phyloP scores from a whole-genome alignment of 2,113 vertebrate genomes.

The Oncorhynchus mykiss region DNA sequence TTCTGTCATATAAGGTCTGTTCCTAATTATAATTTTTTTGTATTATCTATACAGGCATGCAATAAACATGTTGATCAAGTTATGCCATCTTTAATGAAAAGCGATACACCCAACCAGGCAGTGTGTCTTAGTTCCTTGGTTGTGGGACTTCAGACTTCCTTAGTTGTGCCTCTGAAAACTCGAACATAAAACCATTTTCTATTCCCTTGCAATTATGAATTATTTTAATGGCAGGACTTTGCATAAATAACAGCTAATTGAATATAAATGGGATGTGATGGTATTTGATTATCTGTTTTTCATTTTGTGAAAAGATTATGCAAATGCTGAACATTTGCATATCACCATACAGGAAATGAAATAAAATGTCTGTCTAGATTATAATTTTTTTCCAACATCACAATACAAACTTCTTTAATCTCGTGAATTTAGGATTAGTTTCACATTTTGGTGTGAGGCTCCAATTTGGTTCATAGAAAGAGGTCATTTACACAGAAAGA shows the following conservation, averaged over 20 bases:
- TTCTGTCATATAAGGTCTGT: too few species aligned
- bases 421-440: conserved; percentile 76
- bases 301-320: conserved; percentile 78
- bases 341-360: conserved; percentile 61
- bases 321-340: conserved; percentile 76
- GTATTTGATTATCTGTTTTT: conserved; percentile 79
- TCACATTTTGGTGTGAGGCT: conserved; percentile 59
- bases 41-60: background rate
- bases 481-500: conserved; percentile 61
- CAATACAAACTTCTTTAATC: conserved; percentile 75
- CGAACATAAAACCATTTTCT: conserved; percentile 48
- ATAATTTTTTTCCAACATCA: conserved; percentile 59
- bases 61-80: background rate
- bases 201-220: conserved; percentile 60
- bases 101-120: background rate
- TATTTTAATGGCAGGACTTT: conserved; percentile 69
- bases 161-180: conserved; percentile 37
- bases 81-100: background rate
- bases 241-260: conserved; percentile 73
- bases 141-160: conserved; percentile 31
- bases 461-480: conserved; percentile 52
- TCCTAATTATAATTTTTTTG: too few species aligned
- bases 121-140: background rate
- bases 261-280: conserved; percentile 78
- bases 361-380: conserved; percentile 68